Evolutionary conservation across 2,113 vertebrate species (phyloP).

Genomic region (Oenanthe oenanthe): DNA sequence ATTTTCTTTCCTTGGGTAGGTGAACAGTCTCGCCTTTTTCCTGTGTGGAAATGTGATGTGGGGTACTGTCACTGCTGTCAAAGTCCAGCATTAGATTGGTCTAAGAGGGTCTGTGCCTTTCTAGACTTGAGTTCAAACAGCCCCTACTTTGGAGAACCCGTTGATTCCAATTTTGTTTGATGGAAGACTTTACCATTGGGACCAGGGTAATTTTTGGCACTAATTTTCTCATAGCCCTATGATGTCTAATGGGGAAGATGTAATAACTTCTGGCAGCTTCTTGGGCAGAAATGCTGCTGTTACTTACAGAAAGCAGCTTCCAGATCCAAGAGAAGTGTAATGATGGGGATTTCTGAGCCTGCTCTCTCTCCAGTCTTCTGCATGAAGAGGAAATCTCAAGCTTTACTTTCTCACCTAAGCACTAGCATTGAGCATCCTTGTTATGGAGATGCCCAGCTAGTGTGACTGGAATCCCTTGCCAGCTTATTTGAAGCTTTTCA

Average conservation of each 20-base stretch:
- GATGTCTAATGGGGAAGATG: background rate
- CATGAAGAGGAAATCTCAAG: background rate
- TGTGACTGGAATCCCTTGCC: background rate
- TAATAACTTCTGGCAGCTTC: background rate
- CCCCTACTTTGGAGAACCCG: background rate
- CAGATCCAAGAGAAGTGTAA: background rate
- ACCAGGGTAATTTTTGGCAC: background rate
- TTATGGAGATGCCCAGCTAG: background rate
- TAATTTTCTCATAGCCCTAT: background rate
- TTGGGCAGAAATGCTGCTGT: background rate
- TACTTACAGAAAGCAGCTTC: background rate
- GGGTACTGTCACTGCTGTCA: background rate
- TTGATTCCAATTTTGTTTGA: background rate
- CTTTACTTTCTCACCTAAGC: background rate
- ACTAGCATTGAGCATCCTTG: background rate
- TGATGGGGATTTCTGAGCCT: background rate
- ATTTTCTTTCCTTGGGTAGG: slow-evolving; percentile 8
- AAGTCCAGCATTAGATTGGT: background rate
- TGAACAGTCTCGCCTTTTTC: background rate
- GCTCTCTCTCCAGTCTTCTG: background rate
- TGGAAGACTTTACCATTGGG: background rate
- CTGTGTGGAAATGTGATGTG: background rate
- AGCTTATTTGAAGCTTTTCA: background rate
- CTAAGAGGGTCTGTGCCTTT: background rate
- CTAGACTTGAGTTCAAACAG: background rate